Evolutionary conservation across 2,113 vertebrate species (phyloP), one percentile per base, ranked within the genome.

Genomic region (Piliocolobus tephrosceles): DNA sequence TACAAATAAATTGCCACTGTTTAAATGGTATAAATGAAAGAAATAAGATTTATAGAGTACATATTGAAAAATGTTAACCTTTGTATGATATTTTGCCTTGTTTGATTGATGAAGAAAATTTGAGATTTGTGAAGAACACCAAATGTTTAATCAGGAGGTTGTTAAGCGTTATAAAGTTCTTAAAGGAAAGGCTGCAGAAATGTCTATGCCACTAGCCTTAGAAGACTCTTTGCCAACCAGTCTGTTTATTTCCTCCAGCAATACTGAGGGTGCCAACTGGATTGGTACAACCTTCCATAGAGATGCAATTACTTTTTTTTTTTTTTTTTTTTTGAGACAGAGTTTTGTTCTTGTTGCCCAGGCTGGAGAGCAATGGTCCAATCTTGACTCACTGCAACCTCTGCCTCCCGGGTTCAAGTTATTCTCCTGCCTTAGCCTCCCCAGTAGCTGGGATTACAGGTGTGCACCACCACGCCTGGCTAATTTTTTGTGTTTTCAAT

Each of bases 21-120:
- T 96, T 94, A 88, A 92, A 73, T 76, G 43, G 43, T 64, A 55
- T n/a, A 94, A 58, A 55, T 52, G 50, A 94, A 94, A 92, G 68
- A 83, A 97, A 75, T n/a, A 66, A 61, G 50, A 88, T 55, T 78
- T 73, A 47, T 89, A 16, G 68, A 25, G 66, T 61, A 50, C 8
- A 64, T 25, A 40, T 22, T 43, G 64, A 45, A 80, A 96, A 84
- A 90, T 68, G 79, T 64, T 88, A 90, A 89, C 64, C 16, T 78
- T 94, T 52, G 25, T 32, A 35, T 64, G 35, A 80, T 72, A 6
- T 76, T 80, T 90, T 92, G 16, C 25, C 55, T 84, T 94, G 32
- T 88, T 94, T 94, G 68, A 93, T 83, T 12, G 75, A 47, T 58
- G 52, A 43, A 73, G 70, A 88, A 72, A 96, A 88, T 50, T 68